Percentiles rank a stretch among this genome's conserved stretches.
Evolutionary conservation across 2,797 vertebrate genomes (phyloP).

Genomic region (Rhabdophis nuchalis): DNA sequence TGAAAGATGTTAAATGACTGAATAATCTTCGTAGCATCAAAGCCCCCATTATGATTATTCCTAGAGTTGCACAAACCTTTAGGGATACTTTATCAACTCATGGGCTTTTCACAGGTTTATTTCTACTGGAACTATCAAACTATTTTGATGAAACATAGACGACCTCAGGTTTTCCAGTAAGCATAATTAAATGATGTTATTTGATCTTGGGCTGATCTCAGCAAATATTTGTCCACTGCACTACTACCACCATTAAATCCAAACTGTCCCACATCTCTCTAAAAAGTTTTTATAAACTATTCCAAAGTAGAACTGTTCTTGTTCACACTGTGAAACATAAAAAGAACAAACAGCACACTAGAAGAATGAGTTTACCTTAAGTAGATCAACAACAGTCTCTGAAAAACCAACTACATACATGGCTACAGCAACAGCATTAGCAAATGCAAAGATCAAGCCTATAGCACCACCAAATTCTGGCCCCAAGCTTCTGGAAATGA

Average conservation of each 20-base stretch:
- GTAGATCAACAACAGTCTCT: constrained; percentile 90
- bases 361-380: constrained; percentile 72
- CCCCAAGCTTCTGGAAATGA: constrained; percentile 96
- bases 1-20: background rate
- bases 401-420: constrained; percentile 99
- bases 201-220: background rate
- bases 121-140: background rate
- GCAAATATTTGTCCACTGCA: background rate
- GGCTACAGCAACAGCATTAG: constrained; percentile 96
- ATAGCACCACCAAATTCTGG: constrained; percentile 98
- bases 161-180: background rate
- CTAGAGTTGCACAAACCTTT: background rate
- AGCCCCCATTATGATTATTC: background rate
- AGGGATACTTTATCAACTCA: background rate
- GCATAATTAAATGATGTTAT: background rate
- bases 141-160: background rate
- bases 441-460: constrained; percentile 96
- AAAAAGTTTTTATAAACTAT: background rate
- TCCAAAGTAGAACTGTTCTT: background rate
- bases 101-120: background rate
- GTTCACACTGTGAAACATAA: background rate
- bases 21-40: background rate
- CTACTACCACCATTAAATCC: background rate
- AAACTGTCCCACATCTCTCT: background rate
- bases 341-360: background rate